Conservation (phyloP, 2,888 invertebrate genomes). For the Erebia epiphron region DNA sequence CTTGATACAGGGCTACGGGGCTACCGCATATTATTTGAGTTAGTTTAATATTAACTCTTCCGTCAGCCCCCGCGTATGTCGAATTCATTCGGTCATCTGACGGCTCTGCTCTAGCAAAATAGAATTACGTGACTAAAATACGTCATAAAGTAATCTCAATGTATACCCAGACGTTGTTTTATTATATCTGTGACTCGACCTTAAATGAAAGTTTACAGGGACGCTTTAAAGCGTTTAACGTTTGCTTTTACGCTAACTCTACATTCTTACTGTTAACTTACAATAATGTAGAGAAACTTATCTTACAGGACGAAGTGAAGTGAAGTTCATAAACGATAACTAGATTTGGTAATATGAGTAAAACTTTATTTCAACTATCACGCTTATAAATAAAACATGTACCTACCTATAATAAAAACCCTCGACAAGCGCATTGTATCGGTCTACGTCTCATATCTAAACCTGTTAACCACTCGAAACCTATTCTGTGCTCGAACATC, state of each 20-base stretch:
- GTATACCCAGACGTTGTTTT: constrained; percentile 10
- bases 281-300: neutral
- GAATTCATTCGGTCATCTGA: constrained; percentile 42
- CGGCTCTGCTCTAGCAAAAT: constrained; percentile 34
- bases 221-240: neutral
- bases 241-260: neutral
- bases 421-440: no score
- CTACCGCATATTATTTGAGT: constrained; percentile 72
- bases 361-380: no score
- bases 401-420: no score
- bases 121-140: constrained; percentile 32
- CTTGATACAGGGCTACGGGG: constrained; percentile 82
- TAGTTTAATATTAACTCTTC: constrained; percentile 76
- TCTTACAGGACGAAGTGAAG: no score
- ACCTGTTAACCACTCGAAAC: no score
- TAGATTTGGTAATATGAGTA: no score
- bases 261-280: neutral
- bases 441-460: no score
- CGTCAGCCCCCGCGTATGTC: constrained; percentile 63
- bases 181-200: neutral
- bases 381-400: no score
- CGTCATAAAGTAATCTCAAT: constrained; percentile 19
- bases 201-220: neutral
- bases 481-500: no score
- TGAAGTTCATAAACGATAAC: no score